Base-by-base conservation (phyloP, 2,113 vertebrate species). In the Sitta europaea region DNA sequence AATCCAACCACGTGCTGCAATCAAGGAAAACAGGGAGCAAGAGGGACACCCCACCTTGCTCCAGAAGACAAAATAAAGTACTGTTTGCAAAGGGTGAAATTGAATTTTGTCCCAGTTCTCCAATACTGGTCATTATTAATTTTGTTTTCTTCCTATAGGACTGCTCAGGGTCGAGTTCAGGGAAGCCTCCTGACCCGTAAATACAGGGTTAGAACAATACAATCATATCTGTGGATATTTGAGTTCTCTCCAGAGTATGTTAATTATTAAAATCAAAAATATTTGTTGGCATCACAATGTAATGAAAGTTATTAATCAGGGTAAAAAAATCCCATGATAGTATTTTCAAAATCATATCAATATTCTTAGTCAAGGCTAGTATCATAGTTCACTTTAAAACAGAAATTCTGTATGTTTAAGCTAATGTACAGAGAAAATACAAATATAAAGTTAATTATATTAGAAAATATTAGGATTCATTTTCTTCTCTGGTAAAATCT, bases 251-350 rank as follows among this genome's bases (percentile, higher is more conserved):
- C 35, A 45, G 33, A 61, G 5, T 29, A 19, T 18, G 7, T 36
- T 58, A 67, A 51, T 68, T 38, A 61, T 6, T 27, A n/a, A 90
- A 88, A 27, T 1, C 10, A 78, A 14, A 65, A 88, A 51, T 18
- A 42, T 36, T 57, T 73, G 5, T 50, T 72, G 36, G 33, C 7
- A 5, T 58, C 35, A 40, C 51, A 51, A 10, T 47, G 14, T 18
- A 61, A 62, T 78, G 33, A 42, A 75, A 86, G 14, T 38, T 8
- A 29, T 21, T 38, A 43, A 17, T 10, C 10, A 9, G 3, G 1
- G 6, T 53, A 29, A 55, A 76, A 57, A 51, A 58, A 35, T 0
- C 0, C 3, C 2, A 3, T 6, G 0, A 36, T 3, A 22, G 4
- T 36, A 24, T 57, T 67, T 88, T 51, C 62, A 55, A 67, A 88